Evolutionary conservation across 2,797 vertebrate genomes (phyloP), one percentile per base, ranked within the genome.

Genomic region (Enteromius mattozi): DNA sequence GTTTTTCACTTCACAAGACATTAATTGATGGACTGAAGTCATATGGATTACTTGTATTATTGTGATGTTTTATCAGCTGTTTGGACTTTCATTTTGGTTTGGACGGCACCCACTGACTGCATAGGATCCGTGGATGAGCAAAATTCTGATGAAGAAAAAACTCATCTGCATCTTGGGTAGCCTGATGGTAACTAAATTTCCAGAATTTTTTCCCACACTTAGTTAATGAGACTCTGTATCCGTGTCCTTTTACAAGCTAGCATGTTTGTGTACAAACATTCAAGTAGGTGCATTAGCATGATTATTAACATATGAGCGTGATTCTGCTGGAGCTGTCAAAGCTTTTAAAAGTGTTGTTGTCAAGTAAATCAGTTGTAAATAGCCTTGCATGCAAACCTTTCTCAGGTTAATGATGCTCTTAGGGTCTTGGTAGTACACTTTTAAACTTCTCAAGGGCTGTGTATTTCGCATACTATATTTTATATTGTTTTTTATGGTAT

Each of bases 251-350:
- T 17, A 45, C 40, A 17, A 71, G n/a, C 40, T 71, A 9, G 13
- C n/a, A 63, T 63, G 24, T 30, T 30, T 63, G 59, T 63, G 59
- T 63, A 30, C 4, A 71, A 45, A 45, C 40, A 24, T 71, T 71
- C 56, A 68, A 54, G 85, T 70, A 51, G 40, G 83, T 19, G 70
- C 24, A 30, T 72, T 49, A 77, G 86, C 86, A 61, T 70, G 83
- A 90, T 74, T 68, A 83, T 80, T 88, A 88, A 42, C 81, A 40
- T 40, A 89, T 90, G 87, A 80, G 74, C 81, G 27, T 14, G 63
- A 78, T 88, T 90, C 89, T 91, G 89, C 88, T 78, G 40, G 1
- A 63, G 68, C 87, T 87, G 82, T 87, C 75, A 40, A 40, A 5
- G 45, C 47, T 17, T 68, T 80, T 70, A 37, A 70, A 80, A 40